Base-by-base conservation (phyloP, 1,140 invertebrate species). In the Drosophila albomicans region DNA sequence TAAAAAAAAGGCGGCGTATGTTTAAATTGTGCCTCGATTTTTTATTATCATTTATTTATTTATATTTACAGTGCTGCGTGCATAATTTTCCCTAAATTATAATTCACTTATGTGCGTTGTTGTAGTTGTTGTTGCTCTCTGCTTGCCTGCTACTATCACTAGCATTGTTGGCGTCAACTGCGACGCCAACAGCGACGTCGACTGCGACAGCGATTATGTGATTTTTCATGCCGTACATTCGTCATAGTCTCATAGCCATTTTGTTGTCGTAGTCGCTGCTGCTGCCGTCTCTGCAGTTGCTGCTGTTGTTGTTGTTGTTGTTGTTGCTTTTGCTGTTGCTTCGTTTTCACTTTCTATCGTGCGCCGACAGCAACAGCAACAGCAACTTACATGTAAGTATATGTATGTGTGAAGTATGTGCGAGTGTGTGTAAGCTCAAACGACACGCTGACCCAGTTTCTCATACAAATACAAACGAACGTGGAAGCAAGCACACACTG, bases 71-170 rank as follows among this genome's bases (percentile, higher is more conserved):
- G 85, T 72, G 85, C 72, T 61, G 81, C 68, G 81, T 85, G 85
- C 85, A 85, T 89, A 89, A 89, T 89, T 89, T 89, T 89, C 85
- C 85, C 85, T 89, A 89, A 89, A 89, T 89, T 89, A 85, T 89
- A 89, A 89, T 85, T 85, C 78, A 81, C 67, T 89, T 81, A 64
- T 49, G 35, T 38, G 35, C 20, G 65, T n/a, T 41, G 46, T 69
- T 63, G 79, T 69, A 70, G 77, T 52, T 57, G 65, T 6, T 48
- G 68, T n/a, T 15, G 61, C 4, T 62, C 61, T 25, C 20, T 25
- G 20, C 3, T 3, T 25, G 20, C 20, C 28, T 52, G 69, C 13
- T 32, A 46, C 38, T 32, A 32, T 15, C n/a, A 46, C 32, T 75
- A 65, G 11, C 15, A 38, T 1, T 48, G 43, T 15, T 16, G 57